Conservation (phyloP, 2,888 invertebrate species). For the Eupithecia exiguata region DNA sequence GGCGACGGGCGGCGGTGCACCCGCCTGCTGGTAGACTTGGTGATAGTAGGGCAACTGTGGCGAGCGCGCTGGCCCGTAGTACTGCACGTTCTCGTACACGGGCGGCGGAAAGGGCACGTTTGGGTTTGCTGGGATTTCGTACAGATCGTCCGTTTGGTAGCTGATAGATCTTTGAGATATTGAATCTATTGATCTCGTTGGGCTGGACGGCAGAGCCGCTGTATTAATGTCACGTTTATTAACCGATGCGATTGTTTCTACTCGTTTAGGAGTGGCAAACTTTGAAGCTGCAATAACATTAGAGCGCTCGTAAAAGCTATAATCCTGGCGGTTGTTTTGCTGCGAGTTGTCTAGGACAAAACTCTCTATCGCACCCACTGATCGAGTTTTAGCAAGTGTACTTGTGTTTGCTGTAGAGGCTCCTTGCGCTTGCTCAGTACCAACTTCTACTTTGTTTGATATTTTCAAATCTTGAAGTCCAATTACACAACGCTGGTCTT, state of each 20-base stretch:
- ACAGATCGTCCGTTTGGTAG: slow-evolving; percentile 77
- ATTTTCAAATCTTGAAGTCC: slow-evolving; percentile 82
- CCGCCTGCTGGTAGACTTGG: slow-evolving; percentile 76
- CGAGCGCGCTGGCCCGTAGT: slow-evolving; percentile 86
- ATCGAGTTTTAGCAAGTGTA: slow-evolving; percentile 77
- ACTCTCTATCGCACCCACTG: slow-evolving; percentile 87
- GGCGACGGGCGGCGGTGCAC: slow-evolving; percentile 69
- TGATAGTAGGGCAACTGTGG: slow-evolving; percentile 86
- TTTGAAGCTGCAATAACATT: slow-evolving; percentile 91
- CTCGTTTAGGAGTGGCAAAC: slow-evolving; percentile 89
- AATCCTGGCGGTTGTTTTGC: slow-evolving; percentile 75
- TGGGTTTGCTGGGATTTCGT: slow-evolving; percentile 76
- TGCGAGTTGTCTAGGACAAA: slow-evolving; percentile 84
- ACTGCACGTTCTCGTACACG: slow-evolving; percentile 93
- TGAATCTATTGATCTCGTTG: slow-evolving; percentile 84
- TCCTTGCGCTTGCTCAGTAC: slow-evolving; percentile 81
- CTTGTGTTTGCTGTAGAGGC: slow-evolving; percentile 69
- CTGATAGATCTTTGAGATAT: slow-evolving; percentile 85
- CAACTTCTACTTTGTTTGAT: slow-evolving; percentile 79
- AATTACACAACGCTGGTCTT: slow-evolving; percentile 77
- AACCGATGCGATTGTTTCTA: slow-evolving; percentile 85
- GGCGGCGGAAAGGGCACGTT: slow-evolving; percentile 71
- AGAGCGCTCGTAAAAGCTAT: slow-evolving; percentile 86
- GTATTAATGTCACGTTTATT: slow-evolving; percentile 75
- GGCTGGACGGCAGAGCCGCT: slow-evolving; percentile 77